A percentile compares a stretch with the other conserved stretches of the same genome.
phyloP scores from a whole-genome alignment of 1,140 invertebrate species.

The Pinna nobilis region DNA sequence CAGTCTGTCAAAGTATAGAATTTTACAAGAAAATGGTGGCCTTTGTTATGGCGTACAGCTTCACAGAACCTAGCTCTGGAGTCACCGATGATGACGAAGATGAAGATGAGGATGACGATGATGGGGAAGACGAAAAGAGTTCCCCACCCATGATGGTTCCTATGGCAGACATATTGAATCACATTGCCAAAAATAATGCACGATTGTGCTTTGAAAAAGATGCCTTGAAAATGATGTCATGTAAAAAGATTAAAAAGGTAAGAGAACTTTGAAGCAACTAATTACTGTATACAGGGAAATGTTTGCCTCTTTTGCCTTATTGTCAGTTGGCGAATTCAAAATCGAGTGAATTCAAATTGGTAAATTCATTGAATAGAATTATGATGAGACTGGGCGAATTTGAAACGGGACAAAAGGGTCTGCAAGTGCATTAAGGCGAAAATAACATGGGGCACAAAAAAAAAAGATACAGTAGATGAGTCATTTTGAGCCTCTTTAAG shows the following conservation, averaged over 20 bases:
- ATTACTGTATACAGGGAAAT: not conserved
- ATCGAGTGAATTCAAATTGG: too few species aligned
- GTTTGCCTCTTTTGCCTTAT: too few species aligned
- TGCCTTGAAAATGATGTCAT: slow-evolving; percentile 70
- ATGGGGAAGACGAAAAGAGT: slow-evolving; percentile 47
- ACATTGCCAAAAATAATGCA: slow-evolving; percentile 74
- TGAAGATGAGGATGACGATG: slow-evolving; percentile 49
- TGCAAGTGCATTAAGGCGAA: too few species aligned
- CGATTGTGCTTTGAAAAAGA: slow-evolving; percentile 70
- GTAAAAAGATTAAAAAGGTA: slow-evolving; percentile 70
- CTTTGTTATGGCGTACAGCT: slow-evolving; percentile 76
- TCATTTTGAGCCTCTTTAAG: too few species aligned
- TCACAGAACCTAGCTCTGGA: slow-evolving; percentile 72
- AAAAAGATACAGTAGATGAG: too few species aligned
- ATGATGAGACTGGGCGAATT: too few species aligned
- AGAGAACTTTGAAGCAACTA: not conserved
- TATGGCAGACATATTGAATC: slow-evolving; percentile 75
- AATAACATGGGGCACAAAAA: too few species aligned
- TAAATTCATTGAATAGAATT: too few species aligned
- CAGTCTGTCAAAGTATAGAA: slow-evolving; percentile 57
- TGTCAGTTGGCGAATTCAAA: too few species aligned
- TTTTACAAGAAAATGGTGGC: slow-evolving; percentile 74
- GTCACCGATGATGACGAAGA: too few species aligned
- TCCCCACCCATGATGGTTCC: slow-evolving; percentile 74
- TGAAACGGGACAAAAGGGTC: not conserved